A percentile compares a stretch with the other conserved stretches of the same genome.
phyloP scores from a whole-genome alignment of 2,888 invertebrate genomes.

The Plusia festucae region DNA sequence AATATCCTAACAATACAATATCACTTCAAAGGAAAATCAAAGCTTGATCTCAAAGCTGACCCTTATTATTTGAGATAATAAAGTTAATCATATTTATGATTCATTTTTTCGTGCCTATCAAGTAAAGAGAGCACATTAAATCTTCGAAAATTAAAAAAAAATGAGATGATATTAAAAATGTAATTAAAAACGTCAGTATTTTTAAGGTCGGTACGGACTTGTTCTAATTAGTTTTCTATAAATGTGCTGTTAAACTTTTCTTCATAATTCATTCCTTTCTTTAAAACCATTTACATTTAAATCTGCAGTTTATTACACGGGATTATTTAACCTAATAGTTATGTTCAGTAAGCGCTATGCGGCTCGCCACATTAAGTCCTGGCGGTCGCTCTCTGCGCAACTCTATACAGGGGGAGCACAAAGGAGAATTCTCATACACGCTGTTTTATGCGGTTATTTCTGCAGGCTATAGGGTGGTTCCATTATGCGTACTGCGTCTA shows the following conservation, averaged over 20 bases:
- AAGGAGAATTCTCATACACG: constrained; percentile 34
- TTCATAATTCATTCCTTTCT: not conserved
- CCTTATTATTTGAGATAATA: constrained; percentile 1
- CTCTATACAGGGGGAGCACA: constrained; percentile 25
- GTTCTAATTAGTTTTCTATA: too few species aligned
- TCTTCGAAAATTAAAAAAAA: not conserved
- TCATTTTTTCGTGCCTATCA: not conserved
- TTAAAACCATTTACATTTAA: constrained; percentile 3
- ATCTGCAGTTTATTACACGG: constrained; percentile 20
- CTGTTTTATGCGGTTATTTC: constrained; percentile 34
- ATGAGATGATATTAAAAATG: not conserved
- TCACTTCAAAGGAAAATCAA: constrained; percentile 4
- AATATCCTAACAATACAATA: constrained; percentile 4
- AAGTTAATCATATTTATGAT: constrained; percentile 1
- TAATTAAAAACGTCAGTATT: too few species aligned
- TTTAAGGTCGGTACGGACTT: too few species aligned
- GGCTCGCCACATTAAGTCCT: constrained; percentile 43
- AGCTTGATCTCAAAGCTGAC: not conserved
- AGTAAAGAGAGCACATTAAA: not conserved
- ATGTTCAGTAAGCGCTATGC: constrained; percentile 28
- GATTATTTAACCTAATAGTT: constrained; percentile 36
- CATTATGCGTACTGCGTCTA: constrained; percentile 28
- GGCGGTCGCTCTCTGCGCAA: constrained; percentile 29
- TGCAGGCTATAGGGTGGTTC: constrained; percentile 17
- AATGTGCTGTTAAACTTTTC: too few species aligned